Evolutionary conservation across 2,888 invertebrate genomes (phyloP).

Genomic region (Microplitis deprimator): DNA sequence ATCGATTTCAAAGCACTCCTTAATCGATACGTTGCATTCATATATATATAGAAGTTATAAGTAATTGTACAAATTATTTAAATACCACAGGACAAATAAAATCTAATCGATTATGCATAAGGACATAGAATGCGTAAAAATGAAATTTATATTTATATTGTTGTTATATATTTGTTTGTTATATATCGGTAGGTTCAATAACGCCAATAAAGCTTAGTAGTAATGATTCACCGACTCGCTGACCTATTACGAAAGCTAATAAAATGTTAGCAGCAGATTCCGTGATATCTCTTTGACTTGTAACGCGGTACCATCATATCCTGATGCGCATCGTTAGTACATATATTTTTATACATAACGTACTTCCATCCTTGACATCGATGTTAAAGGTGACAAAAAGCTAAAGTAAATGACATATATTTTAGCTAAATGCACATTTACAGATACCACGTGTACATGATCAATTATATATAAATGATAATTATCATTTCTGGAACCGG

Average conservation of each 20-base stretch:
- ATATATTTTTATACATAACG: constrained; percentile 13
- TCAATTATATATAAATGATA: neutral
- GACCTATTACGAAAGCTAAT: constrained; percentile 66
- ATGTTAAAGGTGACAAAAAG: constrained; percentile 60
- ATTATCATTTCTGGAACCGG: neutral
- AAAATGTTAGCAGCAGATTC: constrained; percentile 60
- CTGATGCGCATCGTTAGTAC: neutral
- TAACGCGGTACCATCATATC: constrained; percentile 14
- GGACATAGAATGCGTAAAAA: neutral
- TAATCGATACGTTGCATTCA: neutral
- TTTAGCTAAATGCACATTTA: constrained; percentile 1
- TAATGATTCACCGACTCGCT: constrained; percentile 42
- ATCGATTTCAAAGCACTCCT: neutral
- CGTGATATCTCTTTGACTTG: constrained; percentile 42
- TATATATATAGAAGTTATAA: neutral
- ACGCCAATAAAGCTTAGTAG: neutral
- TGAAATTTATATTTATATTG: neutral
- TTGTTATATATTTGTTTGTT: constrained; percentile 4
- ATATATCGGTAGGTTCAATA: neutral
- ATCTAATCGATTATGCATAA: neutral
- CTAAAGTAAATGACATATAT: constrained; percentile 40
- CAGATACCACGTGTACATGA: neutral
- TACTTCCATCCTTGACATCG: constrained; percentile 64
- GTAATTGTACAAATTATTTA: neutral
- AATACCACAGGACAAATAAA: neutral